These are phyloP conservation scores for Melipona quadrifasciata DNA, from an alignment of 1,140 invertebrate species.

Conservation along the genomic window DNA sequence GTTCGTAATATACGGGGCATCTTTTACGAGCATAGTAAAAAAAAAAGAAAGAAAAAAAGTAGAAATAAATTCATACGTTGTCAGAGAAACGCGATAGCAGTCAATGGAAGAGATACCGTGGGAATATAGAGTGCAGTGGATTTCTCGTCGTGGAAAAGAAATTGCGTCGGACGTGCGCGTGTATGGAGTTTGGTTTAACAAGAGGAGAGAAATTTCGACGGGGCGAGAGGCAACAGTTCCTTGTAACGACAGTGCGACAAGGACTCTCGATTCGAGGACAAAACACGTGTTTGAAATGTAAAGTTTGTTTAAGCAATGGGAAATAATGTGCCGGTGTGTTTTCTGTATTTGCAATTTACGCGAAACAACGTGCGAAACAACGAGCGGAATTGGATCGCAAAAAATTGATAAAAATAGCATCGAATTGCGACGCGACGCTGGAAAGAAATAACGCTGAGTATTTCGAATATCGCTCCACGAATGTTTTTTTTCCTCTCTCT, in stretches of 20 bases:
- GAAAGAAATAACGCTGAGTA: not conserved
- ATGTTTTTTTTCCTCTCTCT: no score
- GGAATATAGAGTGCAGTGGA: not conserved
- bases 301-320: not conserved
- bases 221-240: not conserved
- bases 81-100: not conserved
- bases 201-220: not conserved
- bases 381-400: not conserved
- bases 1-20: not conserved
- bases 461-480: not conserved
- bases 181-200: not conserved
- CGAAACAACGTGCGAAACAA: not conserved
- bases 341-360: not conserved
- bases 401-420: not conserved
- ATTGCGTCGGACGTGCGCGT: not conserved
- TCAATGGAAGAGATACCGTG: not conserved
- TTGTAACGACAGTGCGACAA: not conserved
- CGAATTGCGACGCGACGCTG: not conserved
- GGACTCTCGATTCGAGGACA: not conserved
- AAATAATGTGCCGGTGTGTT: not conserved
- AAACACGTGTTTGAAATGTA: not conserved
- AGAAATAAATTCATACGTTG: slow-evolving; percentile 3
- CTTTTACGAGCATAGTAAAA: not conserved
- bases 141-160: not conserved
- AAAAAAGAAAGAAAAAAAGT: not conserved